Base-by-base conservation (phyloP, 2,888 invertebrate genomes). In the Lasioglossum oenotherae region DNA sequence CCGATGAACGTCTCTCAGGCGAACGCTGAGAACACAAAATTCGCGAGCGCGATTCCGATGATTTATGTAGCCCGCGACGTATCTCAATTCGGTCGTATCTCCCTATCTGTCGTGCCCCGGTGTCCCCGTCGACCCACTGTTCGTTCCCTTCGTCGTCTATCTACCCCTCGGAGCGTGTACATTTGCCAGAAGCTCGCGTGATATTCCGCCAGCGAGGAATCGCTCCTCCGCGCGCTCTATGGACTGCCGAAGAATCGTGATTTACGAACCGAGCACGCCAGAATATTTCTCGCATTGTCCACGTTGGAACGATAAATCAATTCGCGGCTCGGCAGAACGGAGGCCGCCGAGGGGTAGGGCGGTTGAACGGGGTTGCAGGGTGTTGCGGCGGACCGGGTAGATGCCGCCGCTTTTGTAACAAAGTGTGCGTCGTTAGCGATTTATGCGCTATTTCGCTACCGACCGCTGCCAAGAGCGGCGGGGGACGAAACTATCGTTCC, bases 231-330 rank as follows among this genome's bases (percentile, higher is more conserved):
- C 87, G 74, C 64, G 46, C 86, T 82, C 78, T 85, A 91, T 91
- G 89, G 88, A 89, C 90, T 91, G 91, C 89, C 92, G 92, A 92
- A 92, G 89, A 88, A 89, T 84, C 88, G 90, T 94, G 93, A 94
- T 94, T 94, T 94, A 94, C 93, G 92, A 91, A 91, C 91, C 90
- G 88, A 87, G 87, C 92, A 90, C 89, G 93, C 93, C 92, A 92
- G 92, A 94, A 94, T 93, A 94, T 94, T 94, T 94, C 93, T 94
- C 93, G 92, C 92, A 93, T 93, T 94, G 93, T 94, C 93, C 94
- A 93, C 92, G 93, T 92, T 89, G 90, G 89, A 76, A 80, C 92
- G 90, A 94, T 94, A 94, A 94, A 94, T 94, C 94, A 93, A 93
- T 91, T 88, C 85, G 85, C 81, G 87, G 90, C 82, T 81, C 83